These are phyloP conservation scores for Acanthosepion pharaonis DNA, from an alignment of 2,888 invertebrate species.

Conservation along the genomic window DNA sequence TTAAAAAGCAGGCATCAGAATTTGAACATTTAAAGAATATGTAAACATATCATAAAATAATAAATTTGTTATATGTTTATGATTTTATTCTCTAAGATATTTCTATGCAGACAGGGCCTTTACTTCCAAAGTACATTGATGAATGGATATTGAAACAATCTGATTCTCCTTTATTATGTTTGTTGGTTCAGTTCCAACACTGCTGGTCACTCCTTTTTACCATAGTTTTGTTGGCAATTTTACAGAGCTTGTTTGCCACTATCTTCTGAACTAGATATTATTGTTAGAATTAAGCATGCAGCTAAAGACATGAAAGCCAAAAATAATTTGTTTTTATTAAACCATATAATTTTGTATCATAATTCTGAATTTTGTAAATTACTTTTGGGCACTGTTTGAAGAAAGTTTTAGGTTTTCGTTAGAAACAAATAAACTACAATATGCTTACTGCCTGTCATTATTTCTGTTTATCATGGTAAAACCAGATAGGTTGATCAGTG, in stretches of 20 bases:
- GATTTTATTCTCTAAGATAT: not conserved
- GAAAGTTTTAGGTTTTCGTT: not conserved
- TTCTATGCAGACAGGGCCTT: not conserved
- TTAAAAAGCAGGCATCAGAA: too few relatives aligned
- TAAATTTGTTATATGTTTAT: not conserved
- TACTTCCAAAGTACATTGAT: not conserved
- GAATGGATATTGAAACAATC: not conserved
- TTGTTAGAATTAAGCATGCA: not conserved
- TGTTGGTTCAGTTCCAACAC: not conserved
- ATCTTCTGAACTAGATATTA: not conserved
- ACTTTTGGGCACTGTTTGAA: not conserved
- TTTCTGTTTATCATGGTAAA: not conserved
- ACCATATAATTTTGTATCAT: not conserved
- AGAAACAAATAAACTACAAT: not conserved
- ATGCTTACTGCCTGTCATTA: not conserved
- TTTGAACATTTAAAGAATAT: not conserved
- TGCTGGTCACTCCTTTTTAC: not conserved
- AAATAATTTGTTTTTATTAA: not conserved
- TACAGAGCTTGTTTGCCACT: not conserved
- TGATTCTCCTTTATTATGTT: not conserved
- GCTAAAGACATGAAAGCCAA: not conserved
- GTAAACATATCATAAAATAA: not conserved
- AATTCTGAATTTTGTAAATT: not conserved
- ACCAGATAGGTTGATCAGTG: not conserved
- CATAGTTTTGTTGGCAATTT: not conserved